Evolutionary conservation across 2,888 invertebrate genomes (phyloP).

Genomic region (Microdon myrmicae): DNA sequence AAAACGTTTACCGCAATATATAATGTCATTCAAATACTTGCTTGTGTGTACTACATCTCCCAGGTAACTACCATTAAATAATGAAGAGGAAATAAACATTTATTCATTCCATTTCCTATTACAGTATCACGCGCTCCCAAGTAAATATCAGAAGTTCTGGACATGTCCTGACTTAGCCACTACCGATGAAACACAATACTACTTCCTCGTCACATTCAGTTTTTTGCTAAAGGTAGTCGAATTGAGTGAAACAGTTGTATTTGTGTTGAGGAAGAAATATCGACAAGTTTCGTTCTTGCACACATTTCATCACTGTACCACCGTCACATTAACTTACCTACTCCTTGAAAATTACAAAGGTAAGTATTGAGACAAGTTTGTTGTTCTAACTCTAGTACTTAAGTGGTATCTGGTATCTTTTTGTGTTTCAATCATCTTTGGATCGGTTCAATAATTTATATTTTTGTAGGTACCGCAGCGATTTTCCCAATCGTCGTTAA

Average conservation of each 20-base stretch:
- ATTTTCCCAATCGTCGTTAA: constrained; percentile 76
- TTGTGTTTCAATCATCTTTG: background rate
- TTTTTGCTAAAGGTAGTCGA: constrained; percentile 74
- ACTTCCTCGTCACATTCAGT: constrained; percentile 71
- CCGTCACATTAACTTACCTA: constrained; percentile 72
- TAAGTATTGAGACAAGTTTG: constrained; percentile 60
- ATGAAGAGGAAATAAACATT: background rate
- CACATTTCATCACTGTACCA: constrained; percentile 77
- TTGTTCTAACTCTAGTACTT: background rate
- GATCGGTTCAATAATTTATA: constrained; percentile 10
- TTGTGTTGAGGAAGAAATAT: constrained; percentile 77
- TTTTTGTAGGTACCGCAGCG: constrained; percentile 73
- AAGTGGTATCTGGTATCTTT: background rate
- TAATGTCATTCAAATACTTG: constrained; percentile 80
- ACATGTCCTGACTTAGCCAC: constrained; percentile 54
- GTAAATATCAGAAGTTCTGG: constrained; percentile 54
- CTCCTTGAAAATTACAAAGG: constrained; percentile 75
- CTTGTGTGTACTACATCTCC: constrained; percentile 57
- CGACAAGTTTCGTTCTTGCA: constrained; percentile 78
- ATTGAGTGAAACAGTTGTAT: constrained; percentile 77
- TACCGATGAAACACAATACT: constrained; percentile 44
- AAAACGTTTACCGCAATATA: constrained; percentile 77
- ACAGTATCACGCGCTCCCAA: constrained; percentile 54
- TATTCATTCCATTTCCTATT: background rate
- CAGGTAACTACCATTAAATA: constrained; percentile 53